Evolutionary conservation across 2,113 vertebrate species (phyloP).

Genomic region (Cyrtonyx montezumae): DNA sequence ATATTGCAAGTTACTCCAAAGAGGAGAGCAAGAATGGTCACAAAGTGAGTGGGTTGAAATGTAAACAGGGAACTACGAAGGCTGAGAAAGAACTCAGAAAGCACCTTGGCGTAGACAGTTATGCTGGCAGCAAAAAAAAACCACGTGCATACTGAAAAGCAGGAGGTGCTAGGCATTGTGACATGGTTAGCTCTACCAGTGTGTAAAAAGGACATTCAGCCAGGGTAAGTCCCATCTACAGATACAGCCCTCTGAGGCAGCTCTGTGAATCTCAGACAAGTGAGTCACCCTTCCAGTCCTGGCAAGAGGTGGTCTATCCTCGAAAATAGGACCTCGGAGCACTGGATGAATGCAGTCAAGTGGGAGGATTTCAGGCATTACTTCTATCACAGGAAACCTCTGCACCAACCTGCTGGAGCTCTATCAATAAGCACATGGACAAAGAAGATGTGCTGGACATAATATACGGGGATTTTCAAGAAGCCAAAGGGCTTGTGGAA

Average conservation of each 20-base stretch:
- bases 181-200: background rate
- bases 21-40: too few species aligned
- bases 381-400: background rate
- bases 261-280: accelerated
- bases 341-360: background rate
- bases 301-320: too few species aligned
- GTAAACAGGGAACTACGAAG: too few species aligned
- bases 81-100: too few species aligned
- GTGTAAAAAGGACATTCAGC: background rate
- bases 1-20: too few species aligned
- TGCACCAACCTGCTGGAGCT: background rate
- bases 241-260: background rate
- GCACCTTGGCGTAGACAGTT: too few species aligned
- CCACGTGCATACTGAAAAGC: too few species aligned
- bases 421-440: background rate
- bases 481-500: too few species aligned
- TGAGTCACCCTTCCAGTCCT: background rate
- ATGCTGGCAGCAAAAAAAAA: too few species aligned
- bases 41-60: too few species aligned
- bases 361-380: background rate
- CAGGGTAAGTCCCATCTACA: background rate
- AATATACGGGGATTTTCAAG: background rate
- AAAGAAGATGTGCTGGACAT: background rate
- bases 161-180: too few species aligned
- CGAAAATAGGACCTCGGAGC: background rate